Evolutionary conservation across 2,113 vertebrate genomes (phyloP).

Genomic region (Ploceus nigricollis): DNA sequence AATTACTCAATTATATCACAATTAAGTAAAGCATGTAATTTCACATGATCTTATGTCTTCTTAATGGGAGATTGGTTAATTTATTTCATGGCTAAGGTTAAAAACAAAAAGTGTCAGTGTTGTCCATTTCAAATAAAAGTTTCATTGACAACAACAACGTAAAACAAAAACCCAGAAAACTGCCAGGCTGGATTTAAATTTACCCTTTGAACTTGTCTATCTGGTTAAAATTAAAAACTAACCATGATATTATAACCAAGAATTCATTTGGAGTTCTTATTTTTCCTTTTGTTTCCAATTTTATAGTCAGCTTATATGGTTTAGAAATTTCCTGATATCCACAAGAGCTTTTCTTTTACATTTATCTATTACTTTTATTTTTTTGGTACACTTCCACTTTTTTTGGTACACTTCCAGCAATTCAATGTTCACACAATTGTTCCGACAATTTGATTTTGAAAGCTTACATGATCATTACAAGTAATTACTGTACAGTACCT

Average conservation of each 20-base stretch:
- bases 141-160: neutral
- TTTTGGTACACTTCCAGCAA: neutral
- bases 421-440: neutral
- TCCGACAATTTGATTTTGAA: neutral
- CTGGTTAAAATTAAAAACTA: neutral
- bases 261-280: neutral
- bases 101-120: neutral
- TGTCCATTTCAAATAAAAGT: neutral
- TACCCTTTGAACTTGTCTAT: neutral
- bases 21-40: neutral
- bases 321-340: neutral
- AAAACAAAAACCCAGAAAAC: neutral
- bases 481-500: slow-evolving; percentile 19
- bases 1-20: neutral
- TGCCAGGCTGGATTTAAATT: neutral
- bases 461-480: slow-evolving; percentile 12
- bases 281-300: neutral
- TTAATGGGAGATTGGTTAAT: neutral
- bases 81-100: neutral
- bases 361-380: neutral
- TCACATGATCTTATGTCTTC: neutral
- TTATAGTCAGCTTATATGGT: neutral
- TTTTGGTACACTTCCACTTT: neutral
- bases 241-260: neutral
- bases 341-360: neutral